These are phyloP conservation scores for Cynodonichthys magdalenae DNA, from an alignment of 2,797 vertebrate species.

Conservation along the genomic window DNA sequence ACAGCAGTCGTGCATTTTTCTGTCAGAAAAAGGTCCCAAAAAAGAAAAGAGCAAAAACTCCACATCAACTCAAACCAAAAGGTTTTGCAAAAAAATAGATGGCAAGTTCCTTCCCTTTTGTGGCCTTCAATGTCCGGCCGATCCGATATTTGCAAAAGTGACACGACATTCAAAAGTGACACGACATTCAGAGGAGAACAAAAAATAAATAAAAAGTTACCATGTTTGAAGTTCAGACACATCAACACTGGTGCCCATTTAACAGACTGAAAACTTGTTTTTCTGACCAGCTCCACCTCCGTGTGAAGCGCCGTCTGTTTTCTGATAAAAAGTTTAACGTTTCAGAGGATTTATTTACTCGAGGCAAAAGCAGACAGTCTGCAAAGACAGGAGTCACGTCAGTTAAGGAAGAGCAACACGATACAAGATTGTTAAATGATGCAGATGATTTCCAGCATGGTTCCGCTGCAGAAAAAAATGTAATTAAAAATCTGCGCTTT, in stretches of 20 bases:
- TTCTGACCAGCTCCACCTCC: too few relatives aligned
- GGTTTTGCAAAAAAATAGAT: slow-evolving; percentile 6
- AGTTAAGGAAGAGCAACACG: too few relatives aligned
- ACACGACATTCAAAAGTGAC: background rate
- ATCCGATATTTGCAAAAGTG: slow-evolving; percentile 27
- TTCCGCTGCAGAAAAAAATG: too few relatives aligned
- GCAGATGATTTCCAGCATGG: too few relatives aligned
- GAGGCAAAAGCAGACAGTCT: too few relatives aligned
- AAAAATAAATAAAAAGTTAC: background rate
- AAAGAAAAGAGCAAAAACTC: background rate
- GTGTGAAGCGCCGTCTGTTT: background rate
- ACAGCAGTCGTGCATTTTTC: slow-evolving; percentile 20
- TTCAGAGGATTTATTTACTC: too few relatives aligned
- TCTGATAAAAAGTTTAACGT: background rate
- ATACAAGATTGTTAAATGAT: too few relatives aligned
- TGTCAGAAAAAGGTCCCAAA: slow-evolving; percentile 10
- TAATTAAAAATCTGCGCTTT: too few relatives aligned
- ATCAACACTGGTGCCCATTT: background rate
- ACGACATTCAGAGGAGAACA: slow-evolving; percentile 12
- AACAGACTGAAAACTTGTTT: background rate
- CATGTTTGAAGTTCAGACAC: background rate
- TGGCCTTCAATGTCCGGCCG: slow-evolving; percentile 27
- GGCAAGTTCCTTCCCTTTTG: slow-evolving; percentile 50
- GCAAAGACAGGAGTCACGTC: too few relatives aligned
- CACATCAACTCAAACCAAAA: slow-evolving; percentile 49